These are phyloP conservation scores for Lepidurus arcticus DNA, from an alignment of 1,140 invertebrate species.

Conservation along the genomic window DNA sequence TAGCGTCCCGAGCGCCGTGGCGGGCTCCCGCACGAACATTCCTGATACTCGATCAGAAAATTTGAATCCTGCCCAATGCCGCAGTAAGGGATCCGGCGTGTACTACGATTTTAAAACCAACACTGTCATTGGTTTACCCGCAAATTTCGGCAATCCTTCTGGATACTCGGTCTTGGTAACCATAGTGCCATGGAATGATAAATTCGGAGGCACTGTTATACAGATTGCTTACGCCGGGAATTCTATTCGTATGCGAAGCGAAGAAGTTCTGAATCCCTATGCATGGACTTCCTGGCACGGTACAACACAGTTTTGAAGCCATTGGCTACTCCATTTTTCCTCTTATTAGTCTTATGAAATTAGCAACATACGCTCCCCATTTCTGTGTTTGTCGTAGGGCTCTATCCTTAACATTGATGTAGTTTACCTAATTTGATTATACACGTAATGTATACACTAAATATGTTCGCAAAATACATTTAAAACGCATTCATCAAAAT, in stretches of 20 bases:
- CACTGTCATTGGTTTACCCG: background rate
- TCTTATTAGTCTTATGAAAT: background rate
- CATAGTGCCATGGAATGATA: background rate
- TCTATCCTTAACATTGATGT: background rate
- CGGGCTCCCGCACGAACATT: background rate
- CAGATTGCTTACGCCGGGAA: background rate
- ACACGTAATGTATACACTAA: too few relatives aligned
- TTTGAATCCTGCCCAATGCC: background rate
- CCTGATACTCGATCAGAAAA: background rate
- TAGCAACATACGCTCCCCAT: background rate
- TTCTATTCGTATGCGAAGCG: background rate
- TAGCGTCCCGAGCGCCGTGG: background rate
- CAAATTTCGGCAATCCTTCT: background rate
- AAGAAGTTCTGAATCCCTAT: background rate
- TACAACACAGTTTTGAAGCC: background rate
- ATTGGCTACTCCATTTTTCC: background rate
- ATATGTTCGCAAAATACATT: too few relatives aligned
- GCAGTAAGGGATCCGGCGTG: background rate
- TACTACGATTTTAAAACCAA: background rate
- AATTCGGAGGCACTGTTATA: background rate
- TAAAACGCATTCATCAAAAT: too few relatives aligned
- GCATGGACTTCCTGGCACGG: background rate
- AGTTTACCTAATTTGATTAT: too few relatives aligned
- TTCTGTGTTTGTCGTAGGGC: background rate
- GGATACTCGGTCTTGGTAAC: background rate